A percentile compares a stretch with the other conserved stretches of the same genome.
phyloP scores from a whole-genome alignment of 92 coral and sea anemone species.

The Actinostola sp. region DNA sequence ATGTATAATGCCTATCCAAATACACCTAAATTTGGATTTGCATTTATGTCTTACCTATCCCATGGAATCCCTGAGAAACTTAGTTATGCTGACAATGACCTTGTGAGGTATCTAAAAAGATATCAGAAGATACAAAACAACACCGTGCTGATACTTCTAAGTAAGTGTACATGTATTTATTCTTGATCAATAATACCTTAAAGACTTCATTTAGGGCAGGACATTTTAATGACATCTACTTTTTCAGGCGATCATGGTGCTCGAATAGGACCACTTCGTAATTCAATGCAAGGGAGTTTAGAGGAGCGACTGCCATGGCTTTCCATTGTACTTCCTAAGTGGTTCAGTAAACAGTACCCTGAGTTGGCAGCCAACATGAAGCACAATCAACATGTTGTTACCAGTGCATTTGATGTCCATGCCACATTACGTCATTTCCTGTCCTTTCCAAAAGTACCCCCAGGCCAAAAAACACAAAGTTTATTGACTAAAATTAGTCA shows the following conservation, averaged over 20 bases:
- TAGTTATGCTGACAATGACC: conserved; percentile 76
- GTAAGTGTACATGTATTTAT: too few relatives aligned
- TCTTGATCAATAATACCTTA: background rate
- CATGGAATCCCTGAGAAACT: conserved; percentile 82
- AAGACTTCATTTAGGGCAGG: background rate
- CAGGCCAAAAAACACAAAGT: conserved; percentile 60
- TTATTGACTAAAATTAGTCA: conserved; percentile 54
- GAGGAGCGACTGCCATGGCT: conserved; percentile 82
- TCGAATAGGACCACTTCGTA: conserved; percentile 70
- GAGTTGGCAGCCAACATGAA: conserved; percentile 46
- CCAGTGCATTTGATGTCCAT: conserved; percentile 75
- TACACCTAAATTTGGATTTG: conserved; percentile 73
- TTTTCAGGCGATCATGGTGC: conserved; percentile 80
- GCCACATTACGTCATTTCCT: conserved; percentile 72
- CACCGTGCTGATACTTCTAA: conserved; percentile 65
- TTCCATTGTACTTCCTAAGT: conserved; percentile 70
- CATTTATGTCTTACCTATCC: conserved; percentile 72
- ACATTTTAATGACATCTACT: background rate
- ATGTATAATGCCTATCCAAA: conserved; percentile 61
- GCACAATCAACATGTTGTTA: conserved; percentile 56
- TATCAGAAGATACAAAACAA: conserved; percentile 55
- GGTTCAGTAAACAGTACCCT: conserved; percentile 70
- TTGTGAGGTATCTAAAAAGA: conserved; percentile 56
- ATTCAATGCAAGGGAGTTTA: conserved; percentile 78
- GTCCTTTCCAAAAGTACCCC: conserved; percentile 36